Conservation (phyloP, 1,140 invertebrate species). For the Neotoxoptera formosana region DNA sequence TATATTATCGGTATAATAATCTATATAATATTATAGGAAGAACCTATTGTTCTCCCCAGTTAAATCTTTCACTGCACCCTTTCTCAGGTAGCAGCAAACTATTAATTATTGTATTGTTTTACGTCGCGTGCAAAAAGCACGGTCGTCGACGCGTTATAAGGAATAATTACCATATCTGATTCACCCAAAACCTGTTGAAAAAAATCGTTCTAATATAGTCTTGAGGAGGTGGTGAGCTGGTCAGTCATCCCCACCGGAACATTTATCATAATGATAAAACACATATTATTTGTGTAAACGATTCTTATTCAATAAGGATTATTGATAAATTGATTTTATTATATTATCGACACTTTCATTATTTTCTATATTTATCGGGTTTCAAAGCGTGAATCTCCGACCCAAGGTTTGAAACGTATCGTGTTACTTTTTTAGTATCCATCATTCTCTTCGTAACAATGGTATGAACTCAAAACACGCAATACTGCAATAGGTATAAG, state of each 20-base stretch:
- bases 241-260: not conserved
- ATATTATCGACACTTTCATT: not conserved
- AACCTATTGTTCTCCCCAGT: not conserved
- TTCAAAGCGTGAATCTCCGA: not conserved
- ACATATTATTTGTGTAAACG: too few species aligned
- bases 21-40: not conserved
- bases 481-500: too few species aligned
- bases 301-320: not conserved
- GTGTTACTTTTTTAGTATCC: too few species aligned
- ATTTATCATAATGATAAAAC: too few species aligned
- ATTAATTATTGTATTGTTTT: not conserved
- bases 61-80: not conserved
- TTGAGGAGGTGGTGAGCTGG: not conserved
- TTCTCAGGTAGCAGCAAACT: not conserved
- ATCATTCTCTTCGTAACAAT: too few species aligned
- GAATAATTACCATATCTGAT: not conserved
- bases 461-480: too few species aligned
- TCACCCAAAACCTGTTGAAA: not conserved
- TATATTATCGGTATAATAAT: not conserved
- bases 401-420: too few species aligned
- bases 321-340: not conserved
- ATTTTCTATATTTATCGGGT: not conserved
- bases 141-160: not conserved
- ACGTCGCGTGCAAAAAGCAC: not conserved
- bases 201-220: not conserved